Percentiles rank a stretch among this genome's conserved stretches.
phyloP scores from a whole-genome alignment of 1,140 invertebrate genomes.

The Tetragonula clypearis region DNA sequence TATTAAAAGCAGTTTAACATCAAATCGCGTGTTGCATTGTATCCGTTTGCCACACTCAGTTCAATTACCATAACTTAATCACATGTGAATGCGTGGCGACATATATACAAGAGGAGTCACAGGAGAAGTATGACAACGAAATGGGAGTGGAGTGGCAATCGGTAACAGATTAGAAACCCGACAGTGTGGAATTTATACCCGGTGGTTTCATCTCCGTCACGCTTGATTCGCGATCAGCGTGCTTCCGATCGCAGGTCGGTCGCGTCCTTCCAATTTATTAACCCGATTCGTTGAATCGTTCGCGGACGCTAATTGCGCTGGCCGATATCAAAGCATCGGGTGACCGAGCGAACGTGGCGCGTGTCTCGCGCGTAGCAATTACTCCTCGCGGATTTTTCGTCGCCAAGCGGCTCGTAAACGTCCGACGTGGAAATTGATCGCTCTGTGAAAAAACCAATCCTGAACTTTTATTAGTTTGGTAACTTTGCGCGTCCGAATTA shows the following conservation, averaged over 20 bases:
- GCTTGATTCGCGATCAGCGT: background rate
- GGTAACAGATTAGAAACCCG: background rate
- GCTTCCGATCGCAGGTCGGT: background rate
- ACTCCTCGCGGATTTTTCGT: constrained; percentile 4
- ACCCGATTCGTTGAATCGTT: background rate
- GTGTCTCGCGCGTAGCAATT: constrained; percentile 19
- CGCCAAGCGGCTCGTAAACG: constrained; percentile 6
- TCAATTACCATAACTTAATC: constrained; percentile 3
- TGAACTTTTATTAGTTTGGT: no score
- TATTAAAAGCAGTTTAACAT: background rate
- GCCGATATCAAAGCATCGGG: constrained; percentile 1
- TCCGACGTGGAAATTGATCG: constrained; percentile 1
- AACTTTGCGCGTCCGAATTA: no score
- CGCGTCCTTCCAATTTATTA: constrained; percentile 20
- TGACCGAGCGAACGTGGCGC: background rate
- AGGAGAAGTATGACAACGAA: background rate
- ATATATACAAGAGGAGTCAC: background rate
- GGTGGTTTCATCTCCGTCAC: background rate
- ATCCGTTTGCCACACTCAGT: background rate
- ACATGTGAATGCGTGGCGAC: background rate
- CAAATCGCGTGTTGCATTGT: background rate
- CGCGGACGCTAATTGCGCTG: constrained; percentile 7
- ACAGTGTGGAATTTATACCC: background rate
- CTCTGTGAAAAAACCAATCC: background rate
- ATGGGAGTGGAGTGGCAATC: background rate